Evolutionary conservation across 2,888 invertebrate genomes (phyloP).

Genomic region (Limnephilus lunatus): DNA sequence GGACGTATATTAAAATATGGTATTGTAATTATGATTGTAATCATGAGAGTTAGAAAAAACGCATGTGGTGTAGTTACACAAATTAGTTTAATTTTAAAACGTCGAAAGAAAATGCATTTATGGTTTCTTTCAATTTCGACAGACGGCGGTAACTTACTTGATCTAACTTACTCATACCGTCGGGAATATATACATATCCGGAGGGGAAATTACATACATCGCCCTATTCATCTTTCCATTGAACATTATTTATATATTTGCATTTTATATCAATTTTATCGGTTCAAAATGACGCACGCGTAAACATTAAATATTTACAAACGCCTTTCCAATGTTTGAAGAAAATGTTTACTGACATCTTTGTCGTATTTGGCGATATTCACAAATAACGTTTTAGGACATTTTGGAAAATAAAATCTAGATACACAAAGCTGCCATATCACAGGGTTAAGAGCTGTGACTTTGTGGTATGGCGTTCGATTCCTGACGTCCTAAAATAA

Average conservation of each 20-base stretch:
- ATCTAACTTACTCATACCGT: constrained; percentile 42
- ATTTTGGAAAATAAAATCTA: background rate
- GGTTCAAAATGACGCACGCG: background rate
- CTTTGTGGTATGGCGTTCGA: background rate
- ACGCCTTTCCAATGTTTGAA: background rate
- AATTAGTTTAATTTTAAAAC: no score
- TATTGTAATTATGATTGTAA: no score
- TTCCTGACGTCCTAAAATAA: background rate
- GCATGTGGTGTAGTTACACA: no score
- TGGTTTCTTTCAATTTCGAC: constrained; percentile 50
- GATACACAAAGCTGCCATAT: background rate
- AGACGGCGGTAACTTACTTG: constrained; percentile 50
- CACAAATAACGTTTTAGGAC: background rate
- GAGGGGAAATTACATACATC: constrained; percentile 58
- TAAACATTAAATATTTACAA: background rate
- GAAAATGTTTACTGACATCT: background rate
- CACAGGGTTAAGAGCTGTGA: no score
- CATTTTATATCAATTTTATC: background rate
- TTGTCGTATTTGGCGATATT: background rate
- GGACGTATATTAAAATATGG: no score
- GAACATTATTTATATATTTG: background rate
- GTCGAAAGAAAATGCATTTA: constrained; percentile 15
- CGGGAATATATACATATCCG: constrained; percentile 58
- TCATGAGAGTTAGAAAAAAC: no score
- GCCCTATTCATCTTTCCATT: constrained; percentile 43